phyloP scores from a whole-genome alignment of 2,888 invertebrate species.

The Drosophila ustulata region DNA sequence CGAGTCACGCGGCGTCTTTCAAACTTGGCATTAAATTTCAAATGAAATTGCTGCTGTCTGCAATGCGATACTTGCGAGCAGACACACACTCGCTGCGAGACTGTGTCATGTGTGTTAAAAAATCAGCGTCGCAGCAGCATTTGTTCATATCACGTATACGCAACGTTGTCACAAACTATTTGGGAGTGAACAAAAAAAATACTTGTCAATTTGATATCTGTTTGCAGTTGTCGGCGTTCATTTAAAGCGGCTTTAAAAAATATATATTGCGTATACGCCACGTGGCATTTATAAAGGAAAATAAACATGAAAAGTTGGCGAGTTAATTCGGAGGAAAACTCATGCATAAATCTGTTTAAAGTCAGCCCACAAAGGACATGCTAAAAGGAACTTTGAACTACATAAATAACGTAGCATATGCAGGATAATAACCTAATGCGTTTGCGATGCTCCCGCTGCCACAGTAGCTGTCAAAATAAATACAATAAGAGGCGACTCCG shows the following conservation, averaged over 20 bases:
- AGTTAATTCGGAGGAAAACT: conserved; percentile 8
- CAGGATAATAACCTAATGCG: conserved; percentile 57
- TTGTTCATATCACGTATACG: conserved; percentile 74
- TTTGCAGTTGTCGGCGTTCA: conserved; percentile 18
- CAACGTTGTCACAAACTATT: conserved; percentile 57
- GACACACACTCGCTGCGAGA: not conserved
- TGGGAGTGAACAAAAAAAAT: not conserved
- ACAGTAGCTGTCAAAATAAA: conserved; percentile 75
- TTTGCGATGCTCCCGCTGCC: conserved; percentile 21
- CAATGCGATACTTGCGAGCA: conserved; percentile 42
- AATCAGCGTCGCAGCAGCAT: conserved; percentile 20
- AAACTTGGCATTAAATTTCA: conserved; percentile 77
- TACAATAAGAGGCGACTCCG: conserved; percentile 52
- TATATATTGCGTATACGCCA: conserved; percentile 7
- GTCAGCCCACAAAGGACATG: conserved; percentile 15
- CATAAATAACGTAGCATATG: conserved; percentile 58
- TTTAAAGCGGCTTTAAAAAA: conserved; percentile 12
- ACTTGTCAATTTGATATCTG: conserved; percentile 65
- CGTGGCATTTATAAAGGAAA: not conserved
- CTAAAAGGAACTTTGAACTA: conserved; percentile 36
- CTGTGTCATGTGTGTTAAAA: conserved; percentile 16
- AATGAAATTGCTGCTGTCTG: conserved; percentile 81
- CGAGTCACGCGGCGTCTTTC: conserved; percentile 75
- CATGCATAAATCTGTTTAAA: conserved; percentile 37
- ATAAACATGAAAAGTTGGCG: conserved; percentile 2